Evolutionary conservation across 1,140 invertebrate genomes (phyloP).

Genomic region (Drosophila fuyamai): DNA sequence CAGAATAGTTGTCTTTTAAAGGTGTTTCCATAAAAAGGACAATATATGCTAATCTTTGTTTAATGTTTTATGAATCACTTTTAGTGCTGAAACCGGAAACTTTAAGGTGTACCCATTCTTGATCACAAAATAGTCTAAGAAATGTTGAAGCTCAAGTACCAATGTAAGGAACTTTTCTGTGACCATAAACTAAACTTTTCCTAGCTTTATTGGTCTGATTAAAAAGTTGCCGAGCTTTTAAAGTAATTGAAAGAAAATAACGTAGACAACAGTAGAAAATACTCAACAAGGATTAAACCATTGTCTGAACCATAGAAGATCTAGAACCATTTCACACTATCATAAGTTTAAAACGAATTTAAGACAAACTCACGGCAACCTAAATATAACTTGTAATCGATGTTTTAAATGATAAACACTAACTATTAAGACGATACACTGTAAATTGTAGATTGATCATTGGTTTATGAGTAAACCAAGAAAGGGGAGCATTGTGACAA

Average conservation of each 20-base stretch:
- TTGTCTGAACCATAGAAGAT: slow-evolving; percentile 5
- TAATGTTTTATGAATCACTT: too few relatives aligned
- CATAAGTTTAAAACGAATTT: slow-evolving; percentile 38
- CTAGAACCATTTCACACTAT: slow-evolving; percentile 4
- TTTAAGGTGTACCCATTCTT: too few relatives aligned
- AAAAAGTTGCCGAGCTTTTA: neutral
- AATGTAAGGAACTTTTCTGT: neutral
- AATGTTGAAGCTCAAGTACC: neutral
- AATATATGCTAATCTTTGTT: too few relatives aligned
- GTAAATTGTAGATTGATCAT: slow-evolving; percentile 38
- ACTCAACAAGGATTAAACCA: slow-evolving; percentile 31
- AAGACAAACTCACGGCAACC: slow-evolving; percentile 21
- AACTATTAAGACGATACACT: slow-evolving; percentile 10
- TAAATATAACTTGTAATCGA: slow-evolving; percentile 5
- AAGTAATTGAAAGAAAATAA: neutral
- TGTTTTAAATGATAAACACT: slow-evolving; percentile 6
- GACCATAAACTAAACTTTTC: neutral
- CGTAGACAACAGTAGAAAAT: slow-evolving; percentile 13
- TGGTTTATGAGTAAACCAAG: slow-evolving; percentile 41
- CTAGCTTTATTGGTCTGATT: neutral
- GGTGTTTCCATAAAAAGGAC: neutral
- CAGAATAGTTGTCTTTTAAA: neutral
- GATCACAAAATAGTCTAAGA: too few relatives aligned
- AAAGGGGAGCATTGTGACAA: slow-evolving; percentile 76
- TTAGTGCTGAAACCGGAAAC: too few relatives aligned